These are phyloP conservation scores for Aurelia sp. DNA, from an alignment of 30 jellyfish, hydroid and myxozoan species.

Conservation along the genomic window DNA sequence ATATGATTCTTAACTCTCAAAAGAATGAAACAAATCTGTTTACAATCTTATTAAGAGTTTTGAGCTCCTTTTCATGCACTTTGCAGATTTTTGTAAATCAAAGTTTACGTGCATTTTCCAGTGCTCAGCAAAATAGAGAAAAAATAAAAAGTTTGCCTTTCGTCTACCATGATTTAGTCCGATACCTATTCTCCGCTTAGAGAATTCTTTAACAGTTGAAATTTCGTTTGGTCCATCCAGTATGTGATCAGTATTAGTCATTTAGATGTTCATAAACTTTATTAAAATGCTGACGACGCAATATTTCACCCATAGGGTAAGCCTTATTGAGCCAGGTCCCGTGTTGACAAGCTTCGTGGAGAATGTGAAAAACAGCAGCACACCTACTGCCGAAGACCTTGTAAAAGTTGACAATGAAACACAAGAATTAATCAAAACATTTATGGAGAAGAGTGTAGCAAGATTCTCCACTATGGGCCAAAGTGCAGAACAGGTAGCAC, in stretches of 20 bases:
- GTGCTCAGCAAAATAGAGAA: too few relatives aligned
- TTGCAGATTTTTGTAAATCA: too few relatives aligned
- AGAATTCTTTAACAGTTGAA: too few relatives aligned
- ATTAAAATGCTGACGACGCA: not conserved
- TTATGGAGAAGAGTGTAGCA: slow-evolving; percentile 71
- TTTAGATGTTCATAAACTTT: not conserved
- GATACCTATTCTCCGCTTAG: too few relatives aligned
- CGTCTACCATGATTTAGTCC: too few relatives aligned
- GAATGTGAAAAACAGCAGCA: not conserved
- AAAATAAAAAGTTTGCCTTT: too few relatives aligned
- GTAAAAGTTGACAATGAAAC: slow-evolving; percentile 40
- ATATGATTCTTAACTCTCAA: too few relatives aligned
- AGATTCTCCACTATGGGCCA: slow-evolving; percentile 82
- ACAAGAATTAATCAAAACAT: slow-evolving; percentile 54
- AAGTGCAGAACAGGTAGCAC: slow-evolving; percentile 52
- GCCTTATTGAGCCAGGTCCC: slow-evolving; percentile 72
- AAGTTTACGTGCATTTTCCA: too few relatives aligned
- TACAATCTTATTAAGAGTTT: too few relatives aligned
- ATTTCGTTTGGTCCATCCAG: too few relatives aligned
- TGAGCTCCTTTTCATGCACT: too few relatives aligned
- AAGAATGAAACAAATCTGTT: too few relatives aligned
- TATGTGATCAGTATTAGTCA: not conserved
- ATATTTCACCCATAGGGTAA: slow-evolving; percentile 27
- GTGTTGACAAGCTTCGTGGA: slow-evolving; percentile 45
- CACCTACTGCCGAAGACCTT: not conserved